phyloP scores from a whole-genome alignment of 2,113 vertebrate genomes.

The Ascaphus truei region DNA sequence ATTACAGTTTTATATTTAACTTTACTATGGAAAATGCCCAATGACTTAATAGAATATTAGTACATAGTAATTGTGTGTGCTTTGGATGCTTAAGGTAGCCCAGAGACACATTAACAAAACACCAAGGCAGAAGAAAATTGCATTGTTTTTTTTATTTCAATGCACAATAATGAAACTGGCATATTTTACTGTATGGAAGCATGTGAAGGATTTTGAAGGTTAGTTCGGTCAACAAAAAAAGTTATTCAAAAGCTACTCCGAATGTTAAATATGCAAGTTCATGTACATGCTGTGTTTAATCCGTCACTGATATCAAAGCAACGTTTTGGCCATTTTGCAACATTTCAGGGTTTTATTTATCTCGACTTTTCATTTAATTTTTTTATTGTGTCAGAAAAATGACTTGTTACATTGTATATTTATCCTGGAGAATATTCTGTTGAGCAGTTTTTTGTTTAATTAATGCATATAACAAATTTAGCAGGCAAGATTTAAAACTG shows the following conservation, averaged over 20 bases:
- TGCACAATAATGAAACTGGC: not conserved
- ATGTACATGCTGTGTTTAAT: not conserved
- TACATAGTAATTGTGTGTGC: slow-evolving; percentile 51
- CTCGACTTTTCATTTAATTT: not conserved
- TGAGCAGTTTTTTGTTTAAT: not conserved
- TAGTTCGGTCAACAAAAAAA: not conserved
- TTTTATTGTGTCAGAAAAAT: not conserved
- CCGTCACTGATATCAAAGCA: not conserved
- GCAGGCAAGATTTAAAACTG: not conserved
- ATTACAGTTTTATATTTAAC: slow-evolving; percentile 72
- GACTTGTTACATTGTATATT: not conserved
- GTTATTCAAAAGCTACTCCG: not conserved
- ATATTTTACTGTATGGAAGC: not conserved
- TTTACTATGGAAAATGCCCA: slow-evolving; percentile 61
- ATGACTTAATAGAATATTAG: slow-evolving; percentile 55
- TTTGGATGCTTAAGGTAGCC: slow-evolving; percentile 58
- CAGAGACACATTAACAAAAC: slow-evolving; percentile 44
- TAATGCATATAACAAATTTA: not conserved
- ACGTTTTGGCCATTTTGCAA: not conserved
- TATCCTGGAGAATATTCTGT: not conserved
- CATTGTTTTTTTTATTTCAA: not conserved
- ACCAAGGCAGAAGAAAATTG: slow-evolving; percentile 40
- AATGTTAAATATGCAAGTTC: slow-evolving; percentile 4
- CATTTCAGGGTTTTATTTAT: slow-evolving; percentile 38
- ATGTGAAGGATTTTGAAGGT: not conserved